Percentiles rank a stretch among this genome's conserved stretches.
Conservation (phyloP, 37 sponge, comb jelly and placozoan genomes). For the Oopsacas minuta region DNA sequence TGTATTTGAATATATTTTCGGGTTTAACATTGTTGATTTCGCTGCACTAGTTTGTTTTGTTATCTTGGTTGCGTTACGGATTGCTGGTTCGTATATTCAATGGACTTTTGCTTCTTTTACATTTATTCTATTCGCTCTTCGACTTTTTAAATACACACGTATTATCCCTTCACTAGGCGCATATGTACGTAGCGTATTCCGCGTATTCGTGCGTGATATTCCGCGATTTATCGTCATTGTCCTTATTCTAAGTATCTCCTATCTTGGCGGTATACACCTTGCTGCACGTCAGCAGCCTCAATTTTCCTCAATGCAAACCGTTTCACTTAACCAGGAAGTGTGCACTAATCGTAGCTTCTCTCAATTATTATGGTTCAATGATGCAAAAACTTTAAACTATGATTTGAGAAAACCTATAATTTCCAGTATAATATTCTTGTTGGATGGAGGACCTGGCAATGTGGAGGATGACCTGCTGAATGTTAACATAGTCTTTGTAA, state of each 20-base stretch:
- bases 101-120: slow-evolving; percentile 19
- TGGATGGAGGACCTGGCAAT: background rate
- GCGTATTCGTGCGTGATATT: slow-evolving; percentile 4
- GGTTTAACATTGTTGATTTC: slow-evolving; percentile 12
- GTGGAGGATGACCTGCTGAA: background rate
- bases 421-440: background rate
- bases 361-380: background rate
- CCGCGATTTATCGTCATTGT: slow-evolving; percentile 16
- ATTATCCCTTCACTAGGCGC: slow-evolving; percentile 1
- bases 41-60: background rate
- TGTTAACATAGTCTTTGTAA: background rate
- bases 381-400: background rate
- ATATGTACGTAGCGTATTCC: background rate
- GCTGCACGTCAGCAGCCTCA: background rate
- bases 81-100: background rate
- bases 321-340: background rate
- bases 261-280: background rate
- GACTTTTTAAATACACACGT: slow-evolving; percentile 9
- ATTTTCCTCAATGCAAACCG: background rate
- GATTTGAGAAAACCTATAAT: background rate
- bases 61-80: background rate
- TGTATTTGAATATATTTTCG: background rate
- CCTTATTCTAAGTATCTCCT: background rate
- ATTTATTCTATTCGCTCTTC: background rate
- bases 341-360: background rate